Base-by-base conservation (phyloP, 1,140 invertebrate species). In the Paracyclopina nana region DNA sequence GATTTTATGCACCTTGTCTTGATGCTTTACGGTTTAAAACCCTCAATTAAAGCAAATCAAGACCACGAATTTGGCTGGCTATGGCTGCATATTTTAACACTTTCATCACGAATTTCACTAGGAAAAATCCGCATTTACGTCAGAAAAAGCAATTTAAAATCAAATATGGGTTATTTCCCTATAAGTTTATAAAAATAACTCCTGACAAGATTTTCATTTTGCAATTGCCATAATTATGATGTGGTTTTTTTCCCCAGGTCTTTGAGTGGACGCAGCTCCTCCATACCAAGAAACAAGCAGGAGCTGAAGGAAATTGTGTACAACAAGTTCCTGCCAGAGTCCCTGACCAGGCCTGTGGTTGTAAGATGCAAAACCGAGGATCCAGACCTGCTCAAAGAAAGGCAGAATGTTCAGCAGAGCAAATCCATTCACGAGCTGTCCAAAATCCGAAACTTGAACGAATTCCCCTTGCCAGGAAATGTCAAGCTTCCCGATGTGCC, bases 391-490 rank as follows among this genome's bases (percentile, higher is more conserved):
- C 41, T 52, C n/a, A 14, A 26, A 27, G 38, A 52, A 16, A 16
- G 50, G 2, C 50, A 52, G 26, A 18, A 44, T 16, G 27, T 52
- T 27, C 50, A 52, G 18, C 50, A 52, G 27, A 22, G 18, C 12
- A 52, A 52, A 40, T 42, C 31, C 27, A 43, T 52, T 29, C 50
- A 52, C 27, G 50, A 52, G 26, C 50, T 52, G 6, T 52, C 50
- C 18, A 52, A 52, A 44, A 52, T 52, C 24, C 43, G 27, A 12
- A 52, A 52, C 27, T 16, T 52, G 8, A 50, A 29, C 30, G 48
- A 50, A 12, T 42, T 50, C 20, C 48, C 48, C 4, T 18, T 50
- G 20, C 48, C 48, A 50, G 29, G 29, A 22, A 50, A 50, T 18
- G 22, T 50, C 31, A 38, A 26, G 45, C 22, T 48, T 9, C 45